A percentile compares a stretch with the other conserved stretches of the same genome.
Conservation (phyloP, 2,113 vertebrate genomes). For the Ophiodon elongatus region DNA sequence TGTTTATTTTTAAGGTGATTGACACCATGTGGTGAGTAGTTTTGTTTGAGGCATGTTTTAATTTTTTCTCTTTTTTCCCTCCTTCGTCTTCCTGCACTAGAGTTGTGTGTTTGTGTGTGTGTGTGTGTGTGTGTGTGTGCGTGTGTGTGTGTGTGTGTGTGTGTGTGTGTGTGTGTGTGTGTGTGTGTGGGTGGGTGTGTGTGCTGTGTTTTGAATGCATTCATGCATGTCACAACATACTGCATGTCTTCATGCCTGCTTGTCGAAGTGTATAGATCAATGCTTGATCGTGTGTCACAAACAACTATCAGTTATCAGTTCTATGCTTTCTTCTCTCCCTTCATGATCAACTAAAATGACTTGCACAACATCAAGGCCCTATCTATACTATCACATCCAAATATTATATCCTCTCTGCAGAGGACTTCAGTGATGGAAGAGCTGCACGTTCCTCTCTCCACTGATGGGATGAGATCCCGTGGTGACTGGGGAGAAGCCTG, state of each 20-base stretch:
- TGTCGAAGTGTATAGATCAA: constrained; percentile 7
- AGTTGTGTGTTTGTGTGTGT: background rate
- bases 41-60: background rate
- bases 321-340: background rate
- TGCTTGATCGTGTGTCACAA: constrained; percentile 15
- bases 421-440: constrained; percentile 27
- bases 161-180: background rate
- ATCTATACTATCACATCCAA: constrained; percentile 40
- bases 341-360: constrained; percentile 8
- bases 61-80: background rate
- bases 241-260: background rate
- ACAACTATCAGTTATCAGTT: constrained; percentile 1
- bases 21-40: background rate
- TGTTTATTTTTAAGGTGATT: background rate
- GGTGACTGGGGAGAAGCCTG: constrained; percentile 34
- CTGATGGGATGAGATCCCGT: constrained; percentile 41
- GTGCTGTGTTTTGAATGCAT: background rate
- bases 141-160: background rate
- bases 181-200: no score
- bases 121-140: background rate
- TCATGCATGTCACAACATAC: constrained; percentile 1
- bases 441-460: constrained; percentile 30
- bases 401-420: constrained; percentile 36
- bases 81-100: background rate
- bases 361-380: constrained; percentile 10